Evolutionary conservation across 2,113 vertebrate species (phyloP).

Genomic region (Sinosuthora webbiana): DNA sequence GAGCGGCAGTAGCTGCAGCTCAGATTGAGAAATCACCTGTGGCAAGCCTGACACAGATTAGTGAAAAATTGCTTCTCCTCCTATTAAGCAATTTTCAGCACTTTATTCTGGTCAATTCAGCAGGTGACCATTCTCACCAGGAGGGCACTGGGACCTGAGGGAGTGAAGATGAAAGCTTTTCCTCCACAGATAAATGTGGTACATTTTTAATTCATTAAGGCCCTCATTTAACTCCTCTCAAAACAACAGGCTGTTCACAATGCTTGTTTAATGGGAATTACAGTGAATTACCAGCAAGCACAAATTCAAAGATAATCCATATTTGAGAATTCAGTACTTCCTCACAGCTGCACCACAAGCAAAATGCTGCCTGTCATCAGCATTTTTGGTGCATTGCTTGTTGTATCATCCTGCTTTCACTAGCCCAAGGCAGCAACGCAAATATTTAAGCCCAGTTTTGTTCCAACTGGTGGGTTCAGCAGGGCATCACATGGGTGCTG

Average conservation of each 20-base stretch:
- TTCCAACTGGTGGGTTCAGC: not conserved
- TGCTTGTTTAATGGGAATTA: not conserved
- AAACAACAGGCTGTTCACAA: not conserved
- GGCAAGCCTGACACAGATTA: conserved; percentile 1
- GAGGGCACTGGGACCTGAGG: not conserved
- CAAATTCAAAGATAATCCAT: not conserved
- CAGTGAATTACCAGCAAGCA: not conserved
- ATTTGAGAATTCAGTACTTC: not conserved
- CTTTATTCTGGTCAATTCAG: conserved; percentile 24
- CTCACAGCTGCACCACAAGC: not conserved
- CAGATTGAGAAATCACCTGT: not conserved
- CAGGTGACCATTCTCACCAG: not conserved
- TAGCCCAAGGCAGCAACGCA: not conserved
- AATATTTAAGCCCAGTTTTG: not conserved
- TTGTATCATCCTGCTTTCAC: not conserved
- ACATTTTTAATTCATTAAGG: not conserved
- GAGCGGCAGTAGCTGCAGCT: not conserved
- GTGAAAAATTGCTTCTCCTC: not conserved
- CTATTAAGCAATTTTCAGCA: conserved; percentile 11
- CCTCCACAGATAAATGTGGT: not conserved
- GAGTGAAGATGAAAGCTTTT: not conserved
- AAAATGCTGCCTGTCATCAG: not conserved
- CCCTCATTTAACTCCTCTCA: not conserved
- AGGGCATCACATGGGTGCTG: not conserved
- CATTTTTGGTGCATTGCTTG: not conserved